Evolutionary conservation across 2,888 invertebrate species (phyloP), one percentile per base, ranked within the genome.

Genomic region (Ernsta delagoae): DNA sequence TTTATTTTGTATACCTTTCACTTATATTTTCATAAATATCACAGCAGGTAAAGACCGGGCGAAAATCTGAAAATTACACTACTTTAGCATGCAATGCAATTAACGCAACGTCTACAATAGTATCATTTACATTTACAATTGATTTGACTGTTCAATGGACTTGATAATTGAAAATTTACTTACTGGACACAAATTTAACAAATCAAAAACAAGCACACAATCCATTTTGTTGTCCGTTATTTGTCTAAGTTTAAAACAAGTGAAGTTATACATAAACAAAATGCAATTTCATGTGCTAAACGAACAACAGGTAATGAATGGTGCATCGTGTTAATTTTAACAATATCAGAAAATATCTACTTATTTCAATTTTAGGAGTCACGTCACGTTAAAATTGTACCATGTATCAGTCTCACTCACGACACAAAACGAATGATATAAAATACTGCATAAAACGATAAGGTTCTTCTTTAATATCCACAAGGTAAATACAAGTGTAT

Each of bases 21-120:
- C 65, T 73, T 75, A 73, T 73, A 75, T 76, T 80, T 84, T 83
- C 81, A 79, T 80, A 82, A 82, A 81, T 87, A 92, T 91, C 90
- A 89, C 91, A 92, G 89, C 85, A 88, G 92, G 89, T 84, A 87
- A 89, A 88, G 92, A 89, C 92, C 90, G 88, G 91, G 89, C 90
- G 92, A 92, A 92, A 92, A 92, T 89, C 88, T 86, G 88, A 89
- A 86, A 88, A 89, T 90, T 87, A 91, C 79, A 86, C 89, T 89
- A 91, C 84, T 83, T 85, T 84, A 89, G 87, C 90, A 90, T 89
- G 89, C 89, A 82, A 86, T 86, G 89, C 88, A 83, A 85, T 86
- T 86, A 91, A 88, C 85, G 87, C 82, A 89, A 91, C 86, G 65
- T 84, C 85, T 84, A 73, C 76, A 85, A 89, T 83, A 73, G 72